Evolutionary conservation across 2,113 vertebrate species (phyloP), one percentile per base, ranked within the genome.

Genomic region (Larimichthys polyactis): DNA sequence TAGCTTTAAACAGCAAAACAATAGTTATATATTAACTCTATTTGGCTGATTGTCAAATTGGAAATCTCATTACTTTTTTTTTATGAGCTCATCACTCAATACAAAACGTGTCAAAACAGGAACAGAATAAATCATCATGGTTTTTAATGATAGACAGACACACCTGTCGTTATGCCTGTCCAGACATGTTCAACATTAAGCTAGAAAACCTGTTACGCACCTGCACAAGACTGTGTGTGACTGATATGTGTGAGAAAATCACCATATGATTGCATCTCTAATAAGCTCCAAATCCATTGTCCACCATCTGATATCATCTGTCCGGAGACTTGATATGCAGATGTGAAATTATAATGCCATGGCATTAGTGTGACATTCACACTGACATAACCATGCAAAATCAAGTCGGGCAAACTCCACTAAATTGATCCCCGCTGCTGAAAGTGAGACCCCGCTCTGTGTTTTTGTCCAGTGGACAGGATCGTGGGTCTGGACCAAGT

Each of bases 401-500:
- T 59, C 11, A 76, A 54, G 36, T 60, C 51, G 57, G n/a, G 19
- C 20, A 54, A 77, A 67, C 49, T 64, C 44, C n/a, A 46, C 4
- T 24, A 32, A 49, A 60, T 2, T 63, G 15, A 67, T 74, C 4
- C 22, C 40, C 46, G n/a, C 48, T 74, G 70, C 46, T 59, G 20
- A 86, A 62, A 78, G 43, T 85, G 59, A 76, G 11, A 54, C 44
- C 46, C 20, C 0, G 4, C 12, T 43, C 15, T 52, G 44, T 74
- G 32, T 68, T 87, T 67, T n/a, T 9, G 4, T 54, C 16, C 83
- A 98, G 97, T 97, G 95, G 97, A 98, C 84, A 95, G 97, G 86
- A 97, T 97, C 11, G 95, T 97, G 60, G 96, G 96, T 59, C 89
- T 97, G 91, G 97, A 97, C 85, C 97, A 97, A 93, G 96, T 97